A percentile compares a stretch with the other conserved stretches of the same genome.
phyloP scores from a whole-genome alignment of 2,113 vertebrate species.

The Pseudorhombus dupliciocellatus region DNA sequence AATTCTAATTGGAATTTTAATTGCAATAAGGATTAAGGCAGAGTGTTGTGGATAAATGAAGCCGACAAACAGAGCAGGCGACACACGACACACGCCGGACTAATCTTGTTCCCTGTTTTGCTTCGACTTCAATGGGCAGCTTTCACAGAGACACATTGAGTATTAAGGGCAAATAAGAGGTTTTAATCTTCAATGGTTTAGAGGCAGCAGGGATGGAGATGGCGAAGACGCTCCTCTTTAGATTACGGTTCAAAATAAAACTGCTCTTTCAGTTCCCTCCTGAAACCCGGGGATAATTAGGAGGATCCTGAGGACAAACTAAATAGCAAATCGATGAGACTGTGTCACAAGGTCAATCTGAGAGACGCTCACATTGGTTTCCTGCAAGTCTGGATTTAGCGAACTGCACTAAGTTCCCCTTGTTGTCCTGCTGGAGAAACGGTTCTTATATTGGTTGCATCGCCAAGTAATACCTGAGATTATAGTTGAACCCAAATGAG shows the following conservation, averaged over 20 bases:
- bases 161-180: conserved; percentile 50
- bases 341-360: conserved; percentile 1
- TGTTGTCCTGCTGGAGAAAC: neutral
- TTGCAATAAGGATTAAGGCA: conserved; percentile 72
- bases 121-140: conserved; percentile 47
- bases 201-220: conserved; percentile 10
- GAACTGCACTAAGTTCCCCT: neutral
- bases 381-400: neutral
- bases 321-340: neutral
- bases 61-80: conserved; percentile 55
- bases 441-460: neutral
- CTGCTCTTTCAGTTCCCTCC: conserved; percentile 9
- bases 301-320: conserved; percentile 1
- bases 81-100: conserved; percentile 45
- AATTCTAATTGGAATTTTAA: conserved; percentile 78
- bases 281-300: conserved; percentile 22
- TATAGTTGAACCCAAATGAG: neutral
- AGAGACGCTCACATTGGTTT: neutral
- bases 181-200: conserved; percentile 46
- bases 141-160: conserved; percentile 47
- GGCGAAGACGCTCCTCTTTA: conserved; percentile 28
- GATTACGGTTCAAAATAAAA: conserved; percentile 34
- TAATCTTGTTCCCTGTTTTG: conserved; percentile 58
- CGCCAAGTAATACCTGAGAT: neutral
- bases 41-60: conserved; percentile 68